Conservation (phyloP, 2,113 vertebrate species). For the Pterocles orientalis region DNA sequence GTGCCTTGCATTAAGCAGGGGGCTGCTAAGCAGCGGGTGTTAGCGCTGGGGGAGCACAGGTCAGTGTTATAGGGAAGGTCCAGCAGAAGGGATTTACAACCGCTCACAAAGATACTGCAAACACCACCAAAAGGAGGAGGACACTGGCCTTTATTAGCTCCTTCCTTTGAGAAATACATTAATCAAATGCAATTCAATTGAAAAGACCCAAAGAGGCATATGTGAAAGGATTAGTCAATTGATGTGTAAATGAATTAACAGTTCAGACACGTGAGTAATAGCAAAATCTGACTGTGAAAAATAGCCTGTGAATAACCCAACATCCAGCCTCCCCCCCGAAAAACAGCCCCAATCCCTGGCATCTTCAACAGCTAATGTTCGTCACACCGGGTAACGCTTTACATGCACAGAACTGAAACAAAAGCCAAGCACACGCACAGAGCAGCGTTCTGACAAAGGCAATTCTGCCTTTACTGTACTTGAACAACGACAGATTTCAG, state of each 20-base stretch:
- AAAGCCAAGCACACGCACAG: constrained; percentile 4
- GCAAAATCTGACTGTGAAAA: constrained; percentile 8
- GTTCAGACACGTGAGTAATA: constrained; percentile 26
- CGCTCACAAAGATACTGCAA: constrained; percentile 6
- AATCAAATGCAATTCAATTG: constrained; percentile 46
- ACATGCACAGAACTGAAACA: not conserved
- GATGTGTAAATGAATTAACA: constrained; percentile 60
- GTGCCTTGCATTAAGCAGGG: not conserved
- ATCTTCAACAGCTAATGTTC: not conserved
- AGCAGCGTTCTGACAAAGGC: constrained; percentile 34
- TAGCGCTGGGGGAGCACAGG: constrained; percentile 5
- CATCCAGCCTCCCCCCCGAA: not conserved
- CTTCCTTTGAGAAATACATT: constrained; percentile 63
- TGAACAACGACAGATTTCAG: constrained; percentile 60
- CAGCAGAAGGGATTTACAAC: constrained; percentile 38
- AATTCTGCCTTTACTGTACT: constrained; percentile 68
- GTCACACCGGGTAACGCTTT: not conserved
- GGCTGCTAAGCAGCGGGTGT: constrained; percentile 1
- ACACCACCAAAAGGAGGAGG: constrained; percentile 34
- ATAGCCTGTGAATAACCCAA: not conserved
- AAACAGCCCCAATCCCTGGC: not conserved
- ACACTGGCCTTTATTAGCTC: constrained; percentile 66
- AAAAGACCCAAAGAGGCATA: constrained; percentile 56
- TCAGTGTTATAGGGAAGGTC: constrained; percentile 28
- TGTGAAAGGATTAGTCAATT: constrained; percentile 57